A percentile compares a stretch with the other conserved stretches of the same genome.
These are phyloP conservation scores for Pseudococcus jackbeardsleyi DNA, from an alignment of 2,888 invertebrate genomes.

Conservation along the genomic window DNA sequence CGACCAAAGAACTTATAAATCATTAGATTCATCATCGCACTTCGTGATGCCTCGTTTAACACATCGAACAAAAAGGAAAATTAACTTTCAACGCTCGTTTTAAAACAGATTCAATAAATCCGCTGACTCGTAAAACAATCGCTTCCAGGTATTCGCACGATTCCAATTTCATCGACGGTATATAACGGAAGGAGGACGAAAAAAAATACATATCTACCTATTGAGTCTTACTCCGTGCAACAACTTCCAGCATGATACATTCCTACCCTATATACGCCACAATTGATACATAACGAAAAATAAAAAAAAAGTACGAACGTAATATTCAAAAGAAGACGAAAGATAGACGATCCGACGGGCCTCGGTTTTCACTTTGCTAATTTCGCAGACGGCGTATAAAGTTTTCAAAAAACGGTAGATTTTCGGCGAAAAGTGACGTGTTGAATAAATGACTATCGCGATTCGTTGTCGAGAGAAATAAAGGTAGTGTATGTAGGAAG, in stretches of 20 bases:
- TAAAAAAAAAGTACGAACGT: neutral
- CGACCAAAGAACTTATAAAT: neutral
- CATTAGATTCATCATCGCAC: neutral
- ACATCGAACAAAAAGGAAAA: neutral
- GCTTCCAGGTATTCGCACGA: conserved; percentile 35
- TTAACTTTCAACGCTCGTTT: conserved; percentile 29
- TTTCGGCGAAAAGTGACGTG: conserved; percentile 35
- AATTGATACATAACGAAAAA: conserved; percentile 18
- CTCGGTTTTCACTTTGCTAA: conserved; percentile 45
- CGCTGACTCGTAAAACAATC: conserved; percentile 40
- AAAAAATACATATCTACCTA: neutral
- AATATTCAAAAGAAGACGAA: neutral
- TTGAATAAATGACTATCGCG: conserved; percentile 57
- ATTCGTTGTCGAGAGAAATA: conserved; percentile 49
- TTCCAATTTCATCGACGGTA: conserved; percentile 20
- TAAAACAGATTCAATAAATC: conserved; percentile 29
- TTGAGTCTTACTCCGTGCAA: neutral
- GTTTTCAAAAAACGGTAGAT: conserved; percentile 45
- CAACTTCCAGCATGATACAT: neutral
- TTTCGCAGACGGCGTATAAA: conserved; percentile 26
- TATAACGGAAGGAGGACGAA: neutral
- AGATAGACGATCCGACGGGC: conserved; percentile 17
- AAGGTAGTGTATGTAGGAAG: conserved; percentile 40
- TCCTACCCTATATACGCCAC: neutral
- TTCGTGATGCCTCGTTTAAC: neutral